Evolutionary conservation across 2,113 vertebrate genomes (phyloP).

Genomic region (Leptobrachium leishanense): DNA sequence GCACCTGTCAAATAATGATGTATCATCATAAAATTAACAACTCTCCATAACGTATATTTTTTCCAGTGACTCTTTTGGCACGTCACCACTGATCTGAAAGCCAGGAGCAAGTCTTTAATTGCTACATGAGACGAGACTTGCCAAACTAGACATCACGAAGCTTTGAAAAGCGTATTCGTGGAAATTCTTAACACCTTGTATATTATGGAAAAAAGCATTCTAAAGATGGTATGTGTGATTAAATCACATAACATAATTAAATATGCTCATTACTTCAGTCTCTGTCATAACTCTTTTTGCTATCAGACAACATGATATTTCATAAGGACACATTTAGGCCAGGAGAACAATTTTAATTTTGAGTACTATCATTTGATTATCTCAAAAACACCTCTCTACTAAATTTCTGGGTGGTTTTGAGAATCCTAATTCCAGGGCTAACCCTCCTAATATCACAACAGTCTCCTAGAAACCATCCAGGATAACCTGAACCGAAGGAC

Average conservation of each 20-base stretch:
- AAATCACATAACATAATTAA: constrained; percentile 12
- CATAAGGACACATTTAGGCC: constrained; percentile 56
- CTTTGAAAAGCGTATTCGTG: constrained; percentile 56
- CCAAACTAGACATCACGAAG: constrained; percentile 62
- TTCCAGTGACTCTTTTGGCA: constrained; percentile 55
- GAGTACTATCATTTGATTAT: too few relatives aligned
- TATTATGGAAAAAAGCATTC: constrained; percentile 44
- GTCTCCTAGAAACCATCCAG: too few relatives aligned
- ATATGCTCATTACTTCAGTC: constrained; percentile 13
- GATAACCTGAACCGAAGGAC: too few relatives aligned
- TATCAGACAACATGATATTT: constrained; percentile 64
- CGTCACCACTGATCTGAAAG: constrained; percentile 54
- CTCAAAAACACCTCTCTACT: too few relatives aligned
- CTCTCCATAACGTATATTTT: constrained; percentile 33
- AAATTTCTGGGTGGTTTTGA: too few relatives aligned
- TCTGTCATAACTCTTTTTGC: constrained; percentile 64
- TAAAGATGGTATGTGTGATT: too few relatives aligned
- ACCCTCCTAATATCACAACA: too few relatives aligned
- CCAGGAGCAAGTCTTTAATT: constrained; percentile 67
- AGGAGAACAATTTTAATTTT: constrained; percentile 46
- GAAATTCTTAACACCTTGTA: constrained; percentile 65
- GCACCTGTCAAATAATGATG: constrained; percentile 30
- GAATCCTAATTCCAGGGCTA: too few relatives aligned
- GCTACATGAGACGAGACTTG: constrained; percentile 64
- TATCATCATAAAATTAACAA: constrained; percentile 26